Base-by-base conservation (phyloP, 2,797 vertebrate genomes). In the Mus minutoides region DNA sequence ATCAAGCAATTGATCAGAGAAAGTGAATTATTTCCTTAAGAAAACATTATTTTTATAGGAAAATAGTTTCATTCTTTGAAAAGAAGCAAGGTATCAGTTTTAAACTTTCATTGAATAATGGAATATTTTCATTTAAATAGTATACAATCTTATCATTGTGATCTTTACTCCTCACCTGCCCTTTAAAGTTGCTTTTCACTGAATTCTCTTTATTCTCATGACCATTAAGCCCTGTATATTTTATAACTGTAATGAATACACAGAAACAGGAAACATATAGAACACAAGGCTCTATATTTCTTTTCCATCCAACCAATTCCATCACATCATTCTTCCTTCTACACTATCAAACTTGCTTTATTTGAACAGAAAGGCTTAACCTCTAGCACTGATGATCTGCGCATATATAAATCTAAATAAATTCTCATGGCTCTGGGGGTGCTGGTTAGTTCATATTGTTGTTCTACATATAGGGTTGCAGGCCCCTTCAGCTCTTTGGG, bases 21-120 rank as follows among this genome's bases (percentile, higher is more conserved):
- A 67, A 58, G 26, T 52, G 9, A 91, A 76, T 84, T 79, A 78
- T 83, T 89, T 85, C 84, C 78, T 82, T 71, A 86, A 87, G 49
- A 83, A 95, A 85, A 64, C 31, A 11, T 6, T 69, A 78, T 49
- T 52, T 92, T 19, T 31, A 17, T 6, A 60, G 22, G 31, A 80
- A 92, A 84, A 54, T 54, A n/a, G 14, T 40, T 43, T 13, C 56
- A 37, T 69, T 76, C 29, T 54, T 54, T 71, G 9, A n/a, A 0
- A 91, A 49, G 13, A 31, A 76, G 29, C n/a, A 89, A 40, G 24
- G 14, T 83, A 58, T 58, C 24, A 77, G 58, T 34, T 73, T 46
- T 73, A 34, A 52, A 17, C 8, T 67, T 49, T 60, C 0, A 43
- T 5, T 24, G 13, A 31, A 22, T 26, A 79, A 52, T 52, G 6